Base-by-base conservation (phyloP, 2,888 invertebrate genomes). In the Cantharis lateralis region DNA sequence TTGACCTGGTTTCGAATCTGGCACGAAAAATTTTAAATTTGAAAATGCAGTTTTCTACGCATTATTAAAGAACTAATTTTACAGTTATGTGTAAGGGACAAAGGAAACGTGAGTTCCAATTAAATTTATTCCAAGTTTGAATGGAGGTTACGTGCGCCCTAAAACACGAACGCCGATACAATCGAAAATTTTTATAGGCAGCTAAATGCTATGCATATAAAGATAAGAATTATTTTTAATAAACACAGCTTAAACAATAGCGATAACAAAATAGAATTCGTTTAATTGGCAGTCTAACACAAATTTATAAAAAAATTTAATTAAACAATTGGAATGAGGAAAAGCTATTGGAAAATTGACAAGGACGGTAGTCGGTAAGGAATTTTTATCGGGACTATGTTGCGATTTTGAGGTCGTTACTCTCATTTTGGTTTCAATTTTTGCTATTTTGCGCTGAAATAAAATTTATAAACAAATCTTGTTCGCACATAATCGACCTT, bases 401-500 rank as follows among this genome's bases (percentile, higher is more conserved):
- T 48, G n/a, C 48, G n/a, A n/a, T 64, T 68, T 62, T 62, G 62
- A 68, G 74, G 74, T 74, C 74, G 48, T 70, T 70, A 74, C 69
- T 73, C 74, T 74, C 70, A 5, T 64, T 20, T 48, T 48, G 62
- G 64, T 70, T 64, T 74, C 70, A 63, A 70, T 74, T 70, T 73
- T 74, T 70, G 48, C 63, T 70, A 48, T 70, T 74, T 74, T 74
- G 28, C 18, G 32, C 10, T 62, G 70, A 69, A 74, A 69, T 74
- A 74, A 74, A 74, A 74, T 70, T 74, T 74, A 74, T 70, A 70
- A 70, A 66, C 69, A 63, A 74, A 63, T 32, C 28, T 28, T 32
- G 68, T 68, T 68, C 62, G 73, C 73, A 62, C 64, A 72, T 66
- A 72, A 20, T 66, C 64, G 64, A 66, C 64, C 68, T 15, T 72